Base-by-base conservation (phyloP, 2,797 vertebrate genomes). In the Molossus alvarezi region DNA sequence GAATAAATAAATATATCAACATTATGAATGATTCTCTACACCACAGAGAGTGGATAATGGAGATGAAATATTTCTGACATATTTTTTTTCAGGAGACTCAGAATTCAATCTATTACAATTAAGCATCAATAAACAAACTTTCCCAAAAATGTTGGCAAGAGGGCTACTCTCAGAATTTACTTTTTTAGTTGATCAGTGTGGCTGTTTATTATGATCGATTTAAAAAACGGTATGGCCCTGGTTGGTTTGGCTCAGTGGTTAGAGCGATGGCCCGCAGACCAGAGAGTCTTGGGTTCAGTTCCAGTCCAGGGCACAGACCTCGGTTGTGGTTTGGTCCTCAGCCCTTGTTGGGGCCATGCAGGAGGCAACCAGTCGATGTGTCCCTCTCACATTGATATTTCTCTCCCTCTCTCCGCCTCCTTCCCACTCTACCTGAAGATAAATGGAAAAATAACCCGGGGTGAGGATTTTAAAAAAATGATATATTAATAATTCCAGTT, bases 21-120 rank as follows among this genome's bases (percentile, higher is more conserved):
- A 20, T 57, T 88, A 64, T 48, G 21, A 62, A 92, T 90, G 21
- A 83, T 62, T 60, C 1, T 25, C 18, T 79, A 45, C 0, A 62
- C 0, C 0, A 62, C 0, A 62, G 5, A 82, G 13, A 60, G 20
- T 53, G 15, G 5, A 69, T 87, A 67, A 82, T 27, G 1, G 17
- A 87, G 45, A 67, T 65, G 83, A 92, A 65, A 25, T 2, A 79
- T 29, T 67, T 57, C 25, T 51, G 33, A 62, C 3, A 2, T 65
- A 60, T 81, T 91, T 83, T 75, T 71, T 71, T 29, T 90, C 14
- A 33, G 45, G 29, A 5, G 4, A 60, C 9, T 27, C 48, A 86
- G 69, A 90, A 90, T 67, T 83, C 37, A 72, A 62, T 71, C 53
- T 77, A 15, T 71, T 83, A 79, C 79, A 41, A 67, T 72, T 86